Conservation (phyloP, 2,888 invertebrate species). For the Leptopilina syphax region DNA sequence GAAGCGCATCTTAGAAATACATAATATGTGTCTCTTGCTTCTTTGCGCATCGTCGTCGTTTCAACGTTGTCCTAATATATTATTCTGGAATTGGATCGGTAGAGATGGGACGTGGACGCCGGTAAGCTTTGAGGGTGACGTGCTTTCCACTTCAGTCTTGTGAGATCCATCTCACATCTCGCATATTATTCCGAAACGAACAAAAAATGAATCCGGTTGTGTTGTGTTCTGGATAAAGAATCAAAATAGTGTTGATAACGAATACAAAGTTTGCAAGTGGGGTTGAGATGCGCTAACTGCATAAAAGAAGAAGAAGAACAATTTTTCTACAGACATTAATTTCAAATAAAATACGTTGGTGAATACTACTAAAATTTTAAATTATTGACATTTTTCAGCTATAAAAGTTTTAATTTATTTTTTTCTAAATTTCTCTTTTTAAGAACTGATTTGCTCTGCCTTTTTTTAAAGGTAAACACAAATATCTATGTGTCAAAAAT, state of each 20-base stretch:
- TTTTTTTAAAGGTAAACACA: too few species aligned
- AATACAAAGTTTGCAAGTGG: too few species aligned
- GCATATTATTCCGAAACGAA: slow-evolving; percentile 48
- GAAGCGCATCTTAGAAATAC: slow-evolving; percentile 33
- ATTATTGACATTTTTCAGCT: too few species aligned
- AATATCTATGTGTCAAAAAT: too few species aligned
- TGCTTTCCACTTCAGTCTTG: slow-evolving; percentile 71
- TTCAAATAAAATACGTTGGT: too few species aligned
- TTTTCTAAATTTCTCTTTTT: too few species aligned
- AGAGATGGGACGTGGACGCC: slow-evolving; percentile 53
- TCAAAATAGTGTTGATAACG: not conserved
- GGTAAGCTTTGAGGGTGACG: slow-evolving; percentile 55
- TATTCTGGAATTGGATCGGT: slow-evolving; percentile 74
- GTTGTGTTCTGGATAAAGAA: slow-evolving; percentile 33
- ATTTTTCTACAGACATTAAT: too few species aligned
- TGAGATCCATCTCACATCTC: slow-evolving; percentile 64
- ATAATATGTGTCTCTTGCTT: slow-evolving; percentile 45
- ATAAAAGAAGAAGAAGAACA: too few species aligned
- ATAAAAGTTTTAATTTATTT: too few species aligned
- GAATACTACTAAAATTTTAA: too few species aligned
- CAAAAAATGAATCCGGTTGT: slow-evolving; percentile 18
- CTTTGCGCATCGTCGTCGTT: slow-evolving; percentile 60
- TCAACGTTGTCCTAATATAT: slow-evolving; percentile 71
- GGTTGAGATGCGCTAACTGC: too few species aligned
- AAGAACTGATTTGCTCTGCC: too few species aligned